Base-by-base conservation (phyloP, 2,797 vertebrate genomes). In the Acanthurus tractus region DNA sequence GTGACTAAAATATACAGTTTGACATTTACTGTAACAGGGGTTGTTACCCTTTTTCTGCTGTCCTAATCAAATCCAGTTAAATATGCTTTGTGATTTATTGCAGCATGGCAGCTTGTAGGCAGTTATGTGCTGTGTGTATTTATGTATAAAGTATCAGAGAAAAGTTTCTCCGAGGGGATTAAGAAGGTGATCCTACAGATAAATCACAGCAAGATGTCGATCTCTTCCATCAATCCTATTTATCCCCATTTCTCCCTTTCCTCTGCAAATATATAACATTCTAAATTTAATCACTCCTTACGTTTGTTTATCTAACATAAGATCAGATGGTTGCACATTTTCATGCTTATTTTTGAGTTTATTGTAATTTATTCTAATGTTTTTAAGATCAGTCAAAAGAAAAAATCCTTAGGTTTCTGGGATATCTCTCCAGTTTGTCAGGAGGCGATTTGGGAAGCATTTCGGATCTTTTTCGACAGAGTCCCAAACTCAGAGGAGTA, bases 401-500 rank as follows among this genome's bases (percentile, higher is more conserved):
- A 29, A 29, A 29, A 3, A 29, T 29, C 25, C 25, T 29, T 4
- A 44, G 14, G 44, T 14, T 63, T 1, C 2, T 38, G 0, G 49
- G 40, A 69, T 74, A 78, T 81, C 46, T 85, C 61, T 84, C 83
- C 71, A 99, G 97, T 99, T 81, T 99, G 98, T 88, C 98, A 99
- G 93, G 97, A 99, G 91, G 97, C 95, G 8, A 96, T 98, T 5
- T 99, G 98, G 98, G 97, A 99, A 93, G 97, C 97, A 1, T 98
- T 97, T 79, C 95, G 96, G 57, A 95, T 98, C 88, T 99, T 99
- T 91, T 88, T 98, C 90, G 97, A 98, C 94, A 91, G 96, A 76
- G 96, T 98, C 78, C 97, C 98, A n/a, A 96, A 96, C 83, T 94
- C 95, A 13, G 93, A 92, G 36, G 98, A 99, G 90, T 98, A 98